These are phyloP conservation scores for Bergia sp. DNA, from an alignment of 92 coral and sea anemone species.

Conservation along the genomic window DNA sequence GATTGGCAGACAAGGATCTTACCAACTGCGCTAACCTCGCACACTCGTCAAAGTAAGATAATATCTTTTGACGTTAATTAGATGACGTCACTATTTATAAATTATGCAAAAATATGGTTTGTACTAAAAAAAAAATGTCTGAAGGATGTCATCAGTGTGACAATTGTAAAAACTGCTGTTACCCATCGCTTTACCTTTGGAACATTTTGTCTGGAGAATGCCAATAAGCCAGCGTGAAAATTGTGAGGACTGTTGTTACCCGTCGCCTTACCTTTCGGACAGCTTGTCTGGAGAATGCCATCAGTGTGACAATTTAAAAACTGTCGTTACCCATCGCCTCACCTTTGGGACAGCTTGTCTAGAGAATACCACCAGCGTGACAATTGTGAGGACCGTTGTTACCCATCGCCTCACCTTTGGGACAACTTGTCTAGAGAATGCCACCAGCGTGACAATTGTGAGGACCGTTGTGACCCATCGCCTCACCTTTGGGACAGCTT, in stretches of 20 bases:
- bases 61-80: too few relatives aligned
- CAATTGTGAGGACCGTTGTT: constrained; percentile 45
- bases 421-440: constrained; percentile 58
- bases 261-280: background rate
- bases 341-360: background rate
- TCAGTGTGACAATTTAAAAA: constrained; percentile 63
- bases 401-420: constrained; percentile 9
- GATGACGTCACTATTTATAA: constrained; percentile 34
- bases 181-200: constrained; percentile 2
- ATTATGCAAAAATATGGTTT: too few relatives aligned
- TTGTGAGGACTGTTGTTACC: constrained; percentile 39
- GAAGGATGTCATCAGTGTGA: constrained; percentile 69
- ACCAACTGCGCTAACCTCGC: too few relatives aligned
- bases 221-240: constrained; percentile 62
- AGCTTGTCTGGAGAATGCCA: constrained; percentile 51
- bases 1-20: too few relatives aligned
- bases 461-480: background rate
- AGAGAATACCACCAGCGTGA: constrained; percentile 68
- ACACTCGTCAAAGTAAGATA: too few relatives aligned
- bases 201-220: constrained; percentile 58
- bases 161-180: constrained; percentile 45
- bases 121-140: constrained; percentile 9
- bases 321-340: background rate
- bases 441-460: constrained; percentile 70
- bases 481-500: background rate